Conservation (phyloP, 2,113 vertebrate genomes). For the Aix galericulata region DNA sequence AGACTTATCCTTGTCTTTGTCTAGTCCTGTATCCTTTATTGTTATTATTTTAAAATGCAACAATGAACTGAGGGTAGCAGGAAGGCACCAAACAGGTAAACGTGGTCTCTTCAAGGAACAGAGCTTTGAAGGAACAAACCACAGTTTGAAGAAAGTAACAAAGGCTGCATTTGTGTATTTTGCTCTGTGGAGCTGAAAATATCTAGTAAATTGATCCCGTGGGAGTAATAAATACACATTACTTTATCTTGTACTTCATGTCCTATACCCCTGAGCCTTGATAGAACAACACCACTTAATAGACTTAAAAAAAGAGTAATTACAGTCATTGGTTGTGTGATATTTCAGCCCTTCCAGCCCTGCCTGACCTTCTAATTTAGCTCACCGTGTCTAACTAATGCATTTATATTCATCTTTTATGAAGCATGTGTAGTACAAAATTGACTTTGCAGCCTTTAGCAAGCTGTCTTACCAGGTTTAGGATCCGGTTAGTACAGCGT, state of each 20-base stretch:
- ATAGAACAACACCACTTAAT: slow-evolving; percentile 89
- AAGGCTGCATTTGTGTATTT: slow-evolving; percentile 83
- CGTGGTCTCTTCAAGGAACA: neutral
- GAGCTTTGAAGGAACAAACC: slow-evolving; percentile 66
- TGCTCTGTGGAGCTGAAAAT: slow-evolving; percentile 85
- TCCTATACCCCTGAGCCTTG: slow-evolving; percentile 87
- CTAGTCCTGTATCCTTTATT: neutral
- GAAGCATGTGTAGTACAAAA: slow-evolving; percentile 80
- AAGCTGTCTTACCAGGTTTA: slow-evolving; percentile 75
- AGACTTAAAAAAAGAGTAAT: slow-evolving; percentile 92
- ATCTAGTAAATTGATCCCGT: slow-evolving; percentile 87
- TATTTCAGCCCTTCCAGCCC: slow-evolving; percentile 85
- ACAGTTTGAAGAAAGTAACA: slow-evolving; percentile 79
- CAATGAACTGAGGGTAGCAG: neutral
- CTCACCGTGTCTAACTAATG: slow-evolving; percentile 84
- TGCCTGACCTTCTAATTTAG: slow-evolving; percentile 89
- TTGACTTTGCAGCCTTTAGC: slow-evolving; percentile 75
- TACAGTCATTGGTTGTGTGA: slow-evolving; percentile 86
- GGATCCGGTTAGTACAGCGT: slow-evolving; percentile 51
- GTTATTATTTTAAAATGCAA: neutral
- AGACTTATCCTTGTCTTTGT: neutral
- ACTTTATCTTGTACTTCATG: slow-evolving; percentile 89
- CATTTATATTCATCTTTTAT: slow-evolving; percentile 87
- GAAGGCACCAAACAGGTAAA: slow-evolving; percentile 21
- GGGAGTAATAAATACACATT: slow-evolving; percentile 90